Conservation (phyloP, 2,888 invertebrate genomes). For the Eledona agricola region DNA sequence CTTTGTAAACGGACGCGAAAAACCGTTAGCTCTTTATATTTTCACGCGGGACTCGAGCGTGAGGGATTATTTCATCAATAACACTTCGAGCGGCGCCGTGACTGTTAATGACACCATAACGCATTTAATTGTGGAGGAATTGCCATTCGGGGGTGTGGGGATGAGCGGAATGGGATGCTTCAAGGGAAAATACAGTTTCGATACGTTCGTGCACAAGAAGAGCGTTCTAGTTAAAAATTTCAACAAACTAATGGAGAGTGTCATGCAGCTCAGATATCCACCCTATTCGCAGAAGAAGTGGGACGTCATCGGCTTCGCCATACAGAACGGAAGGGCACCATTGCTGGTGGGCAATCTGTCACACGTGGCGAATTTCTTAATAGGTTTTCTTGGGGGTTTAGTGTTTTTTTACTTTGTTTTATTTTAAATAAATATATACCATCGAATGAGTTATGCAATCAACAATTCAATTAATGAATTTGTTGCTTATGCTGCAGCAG, state of each 20-base stretch:
- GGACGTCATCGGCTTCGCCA: too few relatives aligned
- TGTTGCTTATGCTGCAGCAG: too few relatives aligned
- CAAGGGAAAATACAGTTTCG: slow-evolving; percentile 90
- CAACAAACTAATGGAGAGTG: slow-evolving; percentile 61
- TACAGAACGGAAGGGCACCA: slow-evolving; percentile 6
- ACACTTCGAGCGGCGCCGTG: slow-evolving; percentile 83
- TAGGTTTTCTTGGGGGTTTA: too few relatives aligned
- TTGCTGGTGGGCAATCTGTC: background rate
- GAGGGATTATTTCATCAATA: slow-evolving; percentile 70
- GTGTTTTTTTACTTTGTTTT: too few relatives aligned
- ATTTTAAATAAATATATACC: too few relatives aligned
- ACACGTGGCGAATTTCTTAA: slow-evolving; percentile 3
- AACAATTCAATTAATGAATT: too few relatives aligned
- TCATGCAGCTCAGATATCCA: slow-evolving; percentile 88
- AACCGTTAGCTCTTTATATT: slow-evolving; percentile 88
- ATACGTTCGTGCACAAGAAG: slow-evolving; percentile 89
- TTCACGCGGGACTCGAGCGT: slow-evolving; percentile 74
- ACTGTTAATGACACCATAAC: slow-evolving; percentile 87
- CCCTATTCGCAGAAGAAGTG: slow-evolving; percentile 73
- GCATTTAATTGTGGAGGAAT: slow-evolving; percentile 84
- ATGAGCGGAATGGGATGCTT: slow-evolving; percentile 93
- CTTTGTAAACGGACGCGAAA: slow-evolving; percentile 87
- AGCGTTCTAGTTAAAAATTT: slow-evolving; percentile 52
- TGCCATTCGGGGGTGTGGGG: slow-evolving; percentile 98
- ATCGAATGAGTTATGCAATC: too few relatives aligned